Evolutionary conservation across 2,888 invertebrate species (phyloP), one percentile per base, ranked within the genome.

Genomic region (Heliconius erato): DNA sequence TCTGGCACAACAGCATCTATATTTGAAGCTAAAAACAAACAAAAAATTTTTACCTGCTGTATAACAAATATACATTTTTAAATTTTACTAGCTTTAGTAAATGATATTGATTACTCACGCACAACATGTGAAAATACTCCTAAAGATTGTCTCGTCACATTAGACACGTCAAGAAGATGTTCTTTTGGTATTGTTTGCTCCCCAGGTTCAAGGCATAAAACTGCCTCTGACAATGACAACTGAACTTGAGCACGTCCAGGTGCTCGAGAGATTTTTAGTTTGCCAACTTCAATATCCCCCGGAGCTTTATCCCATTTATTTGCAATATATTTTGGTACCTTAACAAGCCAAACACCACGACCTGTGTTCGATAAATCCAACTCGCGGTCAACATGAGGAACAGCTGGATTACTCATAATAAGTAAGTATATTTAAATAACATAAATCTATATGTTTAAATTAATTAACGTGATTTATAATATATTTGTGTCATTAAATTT

Each of bases 311-410:
- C 98, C 99, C 99, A 99, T 96, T 98, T 98, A 89, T 98, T 98
- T 9, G 99, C 98, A 87, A 99, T 98, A 92, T 99, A 99, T 95
- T 99, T 99, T 1, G 99, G 99, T 16, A 98, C 98, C 95, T 99
- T 99, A 0, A 99, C 99, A 12, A 99, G 96, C 99, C 99, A 99
- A 19, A 99, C 98, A 83, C 99, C 99, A 88, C 99, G 97, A 28
- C 98, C 98, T 28, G 98, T 98, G 92, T 99, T 98, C 28, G 98
- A 98, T 79, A 99, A 96, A 95, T 99, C 99, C 85, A 99, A 96
- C 92, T 98, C 98, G 86, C 97, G 97, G 90, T 98, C 98, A 78
- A 97, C 96, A 86, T 98, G 97, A 79, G 96, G 94, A 74, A 88
- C 85, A 83, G 82, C 89, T 83, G 91, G 87, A 88, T 87, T 89